Evolutionary conservation across 1,140 invertebrate species (phyloP).

Genomic region (Harpegnathos saltator): DNA sequence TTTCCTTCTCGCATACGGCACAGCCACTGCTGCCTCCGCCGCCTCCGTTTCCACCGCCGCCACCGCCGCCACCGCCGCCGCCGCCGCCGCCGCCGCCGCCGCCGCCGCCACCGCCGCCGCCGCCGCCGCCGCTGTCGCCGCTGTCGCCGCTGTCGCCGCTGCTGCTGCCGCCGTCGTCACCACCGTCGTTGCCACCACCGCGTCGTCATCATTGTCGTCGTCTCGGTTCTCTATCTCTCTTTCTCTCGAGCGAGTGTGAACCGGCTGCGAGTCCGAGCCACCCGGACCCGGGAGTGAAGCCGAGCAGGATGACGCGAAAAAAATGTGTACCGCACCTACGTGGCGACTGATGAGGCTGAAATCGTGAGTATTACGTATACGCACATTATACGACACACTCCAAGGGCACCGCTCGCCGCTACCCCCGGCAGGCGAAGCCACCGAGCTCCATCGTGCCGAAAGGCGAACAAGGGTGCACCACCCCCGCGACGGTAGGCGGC

Average conservation of each 20-base stretch:
- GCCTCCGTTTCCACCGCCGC: background rate
- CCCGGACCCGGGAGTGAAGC: constrained; percentile 4
- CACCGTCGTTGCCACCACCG: background rate
- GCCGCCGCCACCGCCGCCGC: background rate
- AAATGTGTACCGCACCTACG: constrained; percentile 80
- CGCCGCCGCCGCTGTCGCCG: background rate
- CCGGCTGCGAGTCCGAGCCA: constrained; percentile 10
- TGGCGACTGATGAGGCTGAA: constrained; percentile 82
- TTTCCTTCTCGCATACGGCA: constrained; percentile 3
- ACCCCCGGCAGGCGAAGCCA: background rate
- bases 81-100: background rate
- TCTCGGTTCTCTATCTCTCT: constrained; percentile 50
- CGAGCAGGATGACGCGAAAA: constrained; percentile 79
- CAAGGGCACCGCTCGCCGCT: constrained; percentile 18
- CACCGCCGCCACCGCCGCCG: background rate
- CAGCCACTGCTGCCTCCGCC: constrained; percentile 4
- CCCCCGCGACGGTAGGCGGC: constrained; percentile 37
- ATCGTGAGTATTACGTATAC: constrained; percentile 81
- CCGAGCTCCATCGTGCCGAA: no score
- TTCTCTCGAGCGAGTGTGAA: constrained; percentile 13
- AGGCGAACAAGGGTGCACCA: constrained; percentile 37
- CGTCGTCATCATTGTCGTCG: background rate
- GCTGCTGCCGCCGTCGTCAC: background rate
- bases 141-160: no score
- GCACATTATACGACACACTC: background rate